These are phyloP conservation scores for Pristionchus pacificus DNA, from an alignment of 1,140 invertebrate species.

Conservation along the genomic window DNA sequence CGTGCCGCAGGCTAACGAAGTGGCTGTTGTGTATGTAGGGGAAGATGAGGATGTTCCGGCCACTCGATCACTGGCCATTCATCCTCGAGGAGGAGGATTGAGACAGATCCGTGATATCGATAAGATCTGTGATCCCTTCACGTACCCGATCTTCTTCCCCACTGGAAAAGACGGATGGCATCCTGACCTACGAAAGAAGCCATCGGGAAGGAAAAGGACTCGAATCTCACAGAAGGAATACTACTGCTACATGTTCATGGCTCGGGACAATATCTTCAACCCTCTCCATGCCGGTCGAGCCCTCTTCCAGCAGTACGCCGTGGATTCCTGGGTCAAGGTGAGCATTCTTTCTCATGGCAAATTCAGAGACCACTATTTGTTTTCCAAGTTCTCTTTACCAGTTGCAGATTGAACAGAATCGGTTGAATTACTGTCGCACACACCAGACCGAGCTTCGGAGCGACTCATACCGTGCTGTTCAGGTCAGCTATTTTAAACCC, in stretches of 20 bases:
- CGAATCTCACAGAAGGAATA: constrained; percentile 12
- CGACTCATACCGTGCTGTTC: no score
- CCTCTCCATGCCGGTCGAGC: constrained; percentile 15
- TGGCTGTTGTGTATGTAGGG: constrained; percentile 16
- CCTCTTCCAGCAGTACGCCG: constrained; percentile 29
- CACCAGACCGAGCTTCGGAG: constrained; percentile 15
- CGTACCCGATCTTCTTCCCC: constrained; percentile 19
- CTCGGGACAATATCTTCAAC: constrained; percentile 12
- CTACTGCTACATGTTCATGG: constrained; percentile 13
- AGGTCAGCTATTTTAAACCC: no score
- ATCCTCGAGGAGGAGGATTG: neutral
- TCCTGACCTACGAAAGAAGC: neutral
- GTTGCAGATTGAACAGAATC: constrained; percentile 26
- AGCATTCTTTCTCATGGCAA: no score
- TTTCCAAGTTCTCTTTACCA: no score
- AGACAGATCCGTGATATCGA: neutral
- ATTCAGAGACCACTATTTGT: no score
- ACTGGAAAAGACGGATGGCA: constrained; percentile 22
- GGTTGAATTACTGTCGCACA: constrained; percentile 19
- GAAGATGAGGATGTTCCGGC: constrained; percentile 10
- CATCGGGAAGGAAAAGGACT: constrained; percentile 1
- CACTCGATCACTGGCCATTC: neutral
- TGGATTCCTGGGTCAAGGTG: constrained; percentile 18
- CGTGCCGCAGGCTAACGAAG: constrained; percentile 8
- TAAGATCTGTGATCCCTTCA: constrained; percentile 3